phyloP scores from a whole-genome alignment of 2,113 vertebrate species.

The Zosterops lateralis region DNA sequence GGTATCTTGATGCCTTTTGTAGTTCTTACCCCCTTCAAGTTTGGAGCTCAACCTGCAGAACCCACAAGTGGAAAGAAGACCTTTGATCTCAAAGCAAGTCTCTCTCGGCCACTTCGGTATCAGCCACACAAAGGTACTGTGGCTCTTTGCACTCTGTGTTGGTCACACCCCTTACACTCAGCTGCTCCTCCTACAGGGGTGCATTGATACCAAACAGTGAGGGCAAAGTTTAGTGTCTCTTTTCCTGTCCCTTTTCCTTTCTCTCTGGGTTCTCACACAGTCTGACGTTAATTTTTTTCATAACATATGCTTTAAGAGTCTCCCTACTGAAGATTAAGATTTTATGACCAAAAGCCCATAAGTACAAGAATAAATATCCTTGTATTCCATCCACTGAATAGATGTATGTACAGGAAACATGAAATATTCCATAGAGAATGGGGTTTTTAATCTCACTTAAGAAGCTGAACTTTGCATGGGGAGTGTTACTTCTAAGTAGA shows the following conservation, averaged over 20 bases:
- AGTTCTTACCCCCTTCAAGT: constrained; percentile 80
- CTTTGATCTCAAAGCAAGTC: constrained; percentile 93
- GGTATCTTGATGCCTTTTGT: background rate
- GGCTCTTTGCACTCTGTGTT: background rate
- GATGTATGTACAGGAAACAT: background rate
- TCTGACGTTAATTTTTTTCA: background rate
- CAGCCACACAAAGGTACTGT: constrained; percentile 87
- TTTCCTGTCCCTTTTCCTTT: background rate
- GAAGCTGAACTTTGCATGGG: background rate
- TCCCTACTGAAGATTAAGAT: background rate
- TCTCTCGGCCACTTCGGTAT: constrained; percentile 87
- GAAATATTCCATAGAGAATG: background rate
- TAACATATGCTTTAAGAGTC: background rate
- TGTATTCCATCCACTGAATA: background rate
- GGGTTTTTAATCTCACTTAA: background rate
- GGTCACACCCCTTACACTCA: background rate
- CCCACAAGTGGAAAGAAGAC: constrained; percentile 81
- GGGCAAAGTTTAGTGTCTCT: background rate
- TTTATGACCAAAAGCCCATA: background rate
- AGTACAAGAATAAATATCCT: background rate
- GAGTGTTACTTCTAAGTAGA: background rate
- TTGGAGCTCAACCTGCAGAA: constrained; percentile 51
- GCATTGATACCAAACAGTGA: accelerated
- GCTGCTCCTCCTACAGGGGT: background rate
- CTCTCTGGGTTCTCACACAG: background rate